Evolutionary conservation across 2,888 invertebrate genomes (phyloP).

Genomic region (Cantharis flavilabris): DNA sequence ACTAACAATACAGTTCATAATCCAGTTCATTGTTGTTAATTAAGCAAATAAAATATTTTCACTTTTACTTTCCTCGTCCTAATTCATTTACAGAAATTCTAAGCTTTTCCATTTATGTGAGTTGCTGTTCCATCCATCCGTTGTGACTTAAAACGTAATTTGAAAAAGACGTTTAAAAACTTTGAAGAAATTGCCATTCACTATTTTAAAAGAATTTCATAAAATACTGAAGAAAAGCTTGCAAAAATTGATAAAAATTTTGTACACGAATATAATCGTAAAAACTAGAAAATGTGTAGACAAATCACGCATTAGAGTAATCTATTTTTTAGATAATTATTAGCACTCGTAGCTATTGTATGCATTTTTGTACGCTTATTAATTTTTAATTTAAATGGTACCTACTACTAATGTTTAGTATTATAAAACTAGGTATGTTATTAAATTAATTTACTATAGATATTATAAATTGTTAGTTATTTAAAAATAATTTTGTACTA

Average conservation of each 20-base stretch:
- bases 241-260: not conserved
- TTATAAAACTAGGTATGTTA: not conserved
- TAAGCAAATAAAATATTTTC: not conserved
- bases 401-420: not conserved
- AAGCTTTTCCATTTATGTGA: not conserved
- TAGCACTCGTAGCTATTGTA: not conserved
- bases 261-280: not conserved
- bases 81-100: not conserved
- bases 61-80: not conserved
- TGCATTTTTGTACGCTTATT: not conserved
- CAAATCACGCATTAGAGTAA: not conserved
- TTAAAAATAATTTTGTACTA: conserved; percentile 17
- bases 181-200: not conserved
- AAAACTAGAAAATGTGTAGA: not conserved
- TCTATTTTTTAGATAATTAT: not conserved
- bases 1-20: too few species aligned
- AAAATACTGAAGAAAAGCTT: not conserved
- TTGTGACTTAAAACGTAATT: not conserved
- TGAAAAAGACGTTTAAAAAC: not conserved
- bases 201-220: not conserved
- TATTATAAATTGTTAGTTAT: conserved; percentile 17
- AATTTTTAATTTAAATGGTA: not conserved
- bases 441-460: not conserved
- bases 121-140: not conserved
- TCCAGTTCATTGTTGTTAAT: not conserved